Base-by-base conservation (phyloP, 1,140 invertebrate genomes). In the Brachionus rubens region DNA sequence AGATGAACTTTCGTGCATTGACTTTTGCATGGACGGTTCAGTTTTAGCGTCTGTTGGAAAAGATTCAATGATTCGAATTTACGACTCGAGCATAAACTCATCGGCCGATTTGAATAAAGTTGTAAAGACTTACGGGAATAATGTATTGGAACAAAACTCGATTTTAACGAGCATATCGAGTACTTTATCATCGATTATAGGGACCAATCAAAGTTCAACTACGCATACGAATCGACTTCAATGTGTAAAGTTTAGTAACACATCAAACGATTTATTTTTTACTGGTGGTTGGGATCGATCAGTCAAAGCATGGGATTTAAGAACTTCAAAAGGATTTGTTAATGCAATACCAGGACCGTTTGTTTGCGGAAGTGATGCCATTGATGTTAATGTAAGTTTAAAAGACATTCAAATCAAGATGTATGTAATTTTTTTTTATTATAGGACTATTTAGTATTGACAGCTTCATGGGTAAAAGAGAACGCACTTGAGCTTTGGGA, bases 361-460 rank as follows among this genome's bases (percentile, higher is more conserved):
- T n/a, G 28, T 72, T 19, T 72, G 68, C 28, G 68, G 68, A 46
- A 72, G 68, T 54, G 68, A 72, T 54, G 68, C 68, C n/a, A 72
- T 72, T 16, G 68, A 72, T 54, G 19, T 54, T 10, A 72, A 72
- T 54, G 54, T 59, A 59, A n/a, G 10, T 7, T n/a, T 30, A 56
- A 56, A 19, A n/a, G 33, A 40, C 30, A 33, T 36, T 36, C 9
- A 59, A 33, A 26, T 24, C 1, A 0, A 26, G 14, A 0, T 26
- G 3, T 2, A 24, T 26, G n/a, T n/a, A 26, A 26, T 54, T 26
- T 14, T 59, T 36, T 0, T 16, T 33, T 26, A 26, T 54, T 59
- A 30, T 14, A 59, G 54, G 68, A 72, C 21, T 21, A 54, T 33
- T 54, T 72, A 19, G 68, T 72, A 21, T 9, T 72, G 46, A 72